Conservation (phyloP, 2,113 vertebrate species). For the Misgurnus anguillicaudatus region DNA sequence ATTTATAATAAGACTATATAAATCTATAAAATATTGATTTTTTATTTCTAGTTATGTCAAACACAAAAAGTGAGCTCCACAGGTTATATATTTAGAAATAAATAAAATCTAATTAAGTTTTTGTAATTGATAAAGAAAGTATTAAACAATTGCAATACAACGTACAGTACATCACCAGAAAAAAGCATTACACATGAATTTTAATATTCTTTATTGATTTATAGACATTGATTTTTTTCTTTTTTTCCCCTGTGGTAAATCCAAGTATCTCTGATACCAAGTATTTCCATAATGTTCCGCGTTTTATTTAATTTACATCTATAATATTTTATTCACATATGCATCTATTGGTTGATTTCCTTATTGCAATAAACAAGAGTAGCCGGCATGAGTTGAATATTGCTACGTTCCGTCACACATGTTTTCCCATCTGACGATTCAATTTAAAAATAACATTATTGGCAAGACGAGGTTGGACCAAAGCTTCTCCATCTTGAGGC, state of each 20-base stretch:
- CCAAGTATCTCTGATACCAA: conserved; percentile 73
- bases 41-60: too few relatives aligned
- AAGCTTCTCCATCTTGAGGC: conserved; percentile 66
- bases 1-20: too few relatives aligned
- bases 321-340: conserved; percentile 79
- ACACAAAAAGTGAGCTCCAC: too few relatives aligned
- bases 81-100: too few relatives aligned
- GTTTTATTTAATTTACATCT: conserved; percentile 80
- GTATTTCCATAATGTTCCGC: conserved; percentile 74
- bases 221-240: conserved; percentile 74
- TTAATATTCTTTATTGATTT: conserved; percentile 73
- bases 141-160: not conserved
- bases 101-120: too few relatives aligned
- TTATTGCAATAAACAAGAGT: conserved; percentile 85
- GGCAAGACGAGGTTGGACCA: conserved; percentile 76
- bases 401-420: conserved; percentile 79
- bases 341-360: conserved; percentile 77
- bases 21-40: too few relatives aligned
- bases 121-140: too few relatives aligned
- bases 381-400: conserved; percentile 81
- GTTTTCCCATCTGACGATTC: conserved; percentile 71
- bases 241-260: conserved; percentile 59
- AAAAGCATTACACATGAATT: conserved; percentile 53
- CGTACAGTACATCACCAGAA: not conserved
- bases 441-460: conserved; percentile 80